These are phyloP conservation scores for Hozukius guyotensis DNA, from an alignment of 2,797 vertebrate species.

Conservation along the genomic window DNA sequence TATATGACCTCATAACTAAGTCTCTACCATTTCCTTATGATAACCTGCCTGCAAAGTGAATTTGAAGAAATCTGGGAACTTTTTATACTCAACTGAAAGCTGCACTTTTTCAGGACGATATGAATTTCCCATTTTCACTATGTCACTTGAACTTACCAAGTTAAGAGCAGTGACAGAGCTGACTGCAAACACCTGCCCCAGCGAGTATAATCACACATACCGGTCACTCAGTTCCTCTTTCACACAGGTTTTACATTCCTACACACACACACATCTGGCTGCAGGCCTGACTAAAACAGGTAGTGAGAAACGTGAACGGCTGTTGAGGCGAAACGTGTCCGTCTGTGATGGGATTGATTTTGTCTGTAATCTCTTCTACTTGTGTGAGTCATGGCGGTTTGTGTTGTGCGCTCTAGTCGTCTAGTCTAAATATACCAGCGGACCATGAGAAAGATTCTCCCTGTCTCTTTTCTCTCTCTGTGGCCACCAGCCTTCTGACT, in stretches of 20 bases:
- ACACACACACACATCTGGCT: not conserved
- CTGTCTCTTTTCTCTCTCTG: slow-evolving; percentile 28
- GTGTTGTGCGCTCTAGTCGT: slow-evolving; percentile 46
- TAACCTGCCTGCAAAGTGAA: not conserved
- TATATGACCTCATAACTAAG: not conserved
- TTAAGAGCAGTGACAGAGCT: not conserved
- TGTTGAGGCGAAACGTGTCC: slow-evolving; percentile 57
- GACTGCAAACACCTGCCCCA: slow-evolving; percentile 48
- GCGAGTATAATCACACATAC: not conserved
- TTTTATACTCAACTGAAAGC: not conserved
- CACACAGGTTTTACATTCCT: not conserved
- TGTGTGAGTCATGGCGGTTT: slow-evolving; percentile 64
- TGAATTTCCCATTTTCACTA: not conserved
- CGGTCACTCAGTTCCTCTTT: slow-evolving; percentile 57
- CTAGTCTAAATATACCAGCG: slow-evolving; percentile 73
- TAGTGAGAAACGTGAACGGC: slow-evolving; percentile 69
- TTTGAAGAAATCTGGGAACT: not conserved
- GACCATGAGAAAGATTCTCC: slow-evolving; percentile 69
- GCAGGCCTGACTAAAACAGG: slow-evolving; percentile 67
- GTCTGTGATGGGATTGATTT: slow-evolving; percentile 40
- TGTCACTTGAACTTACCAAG: not conserved
- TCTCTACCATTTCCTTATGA: not conserved
- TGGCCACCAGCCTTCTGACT: slow-evolving; percentile 62
- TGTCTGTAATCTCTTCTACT: slow-evolving; percentile 26
- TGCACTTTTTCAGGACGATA: not conserved